Base-by-base conservation (phyloP, 2,888 invertebrate genomes). In the Aphidius colemani region DNA sequence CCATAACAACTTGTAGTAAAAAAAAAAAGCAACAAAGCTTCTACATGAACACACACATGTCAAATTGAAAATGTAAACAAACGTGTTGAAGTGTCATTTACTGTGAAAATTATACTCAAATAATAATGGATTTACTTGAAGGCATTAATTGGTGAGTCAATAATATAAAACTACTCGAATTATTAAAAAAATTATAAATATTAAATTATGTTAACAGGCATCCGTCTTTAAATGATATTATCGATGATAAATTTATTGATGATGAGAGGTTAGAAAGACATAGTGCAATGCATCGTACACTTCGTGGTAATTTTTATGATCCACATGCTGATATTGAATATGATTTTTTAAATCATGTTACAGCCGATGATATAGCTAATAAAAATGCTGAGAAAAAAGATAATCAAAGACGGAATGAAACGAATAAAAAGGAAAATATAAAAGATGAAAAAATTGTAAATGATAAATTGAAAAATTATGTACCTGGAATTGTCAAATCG, bases 231-330 rank as follows among this genome's bases (percentile, higher is more conserved):
- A 75, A 79, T 45, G 80, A 81, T 48, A 64, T 81, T 1, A 48
- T 79, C n/a, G 77, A 79, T 10, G 53, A 72, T 46, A 69, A 67
- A n/a, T 81, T 80, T 46, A 53, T 81, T 2, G 59, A 67, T 6
- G 68, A 70, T 7, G 71, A 73, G 11, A 76, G 78, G 63, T 66
- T 80, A 53, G 61, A 72, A 45, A 66, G 59, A 3, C 78, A 80
- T n/a, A 74, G 78, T 61, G 71, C 69, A 1, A 77, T 76, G 74
- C 73, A 76, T 13, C 72, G 58, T 72, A 68, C 78, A 48, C 51
- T 81, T 46, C 65, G 66, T 30, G 78, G 74, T 7, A 69, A 46
- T 7, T 77, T 77, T 39, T 62, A 1, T 10, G 76, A 81, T 64
- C 80, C 81, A 6, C 77, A 77, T 53, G 63, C 67, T 11, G 66